These are phyloP conservation scores for Caradrina kadenii DNA, from an alignment of 2,888 invertebrate genomes.

Conservation along the genomic window DNA sequence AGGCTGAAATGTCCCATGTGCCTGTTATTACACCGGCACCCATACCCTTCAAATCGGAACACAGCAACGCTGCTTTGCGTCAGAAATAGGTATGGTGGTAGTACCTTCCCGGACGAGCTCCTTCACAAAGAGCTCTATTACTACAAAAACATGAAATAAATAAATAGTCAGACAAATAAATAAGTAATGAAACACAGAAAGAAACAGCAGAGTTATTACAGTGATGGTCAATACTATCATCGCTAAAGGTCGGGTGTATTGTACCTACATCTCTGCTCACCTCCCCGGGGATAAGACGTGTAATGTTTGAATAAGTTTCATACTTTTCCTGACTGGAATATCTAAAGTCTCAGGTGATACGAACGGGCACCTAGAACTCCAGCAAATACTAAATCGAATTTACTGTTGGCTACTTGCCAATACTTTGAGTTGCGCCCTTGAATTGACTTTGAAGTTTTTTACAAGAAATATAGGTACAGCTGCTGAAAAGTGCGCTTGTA, in stretches of 20 bases:
- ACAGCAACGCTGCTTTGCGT: too few species aligned
- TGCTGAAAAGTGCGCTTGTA: slow-evolving; percentile 8
- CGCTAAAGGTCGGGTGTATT: neutral
- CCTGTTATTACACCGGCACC: too few species aligned
- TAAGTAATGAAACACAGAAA: too few species aligned
- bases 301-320: slow-evolving; percentile 42
- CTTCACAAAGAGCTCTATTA: too few species aligned
- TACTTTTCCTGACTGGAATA: slow-evolving; percentile 45
- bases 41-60: too few species aligned
- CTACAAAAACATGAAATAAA: too few species aligned
- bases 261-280: neutral
- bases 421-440: slow-evolving; percentile 16
- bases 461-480: neutral
- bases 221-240: neutral
- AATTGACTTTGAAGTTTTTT: slow-evolving; percentile 23
- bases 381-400: slow-evolving; percentile 59
- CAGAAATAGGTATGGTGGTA: too few species aligned
- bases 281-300: slow-evolving; percentile 30
- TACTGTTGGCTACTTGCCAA: slow-evolving; percentile 49
- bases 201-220: neutral
- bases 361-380: slow-evolving; percentile 29
- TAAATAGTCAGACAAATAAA: too few species aligned
- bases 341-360: slow-evolving; percentile 55
- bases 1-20: too few species aligned
- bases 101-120: too few species aligned